phyloP scores from a whole-genome alignment of 2,113 vertebrate species.

The Romanogobio albipinnatus region DNA sequence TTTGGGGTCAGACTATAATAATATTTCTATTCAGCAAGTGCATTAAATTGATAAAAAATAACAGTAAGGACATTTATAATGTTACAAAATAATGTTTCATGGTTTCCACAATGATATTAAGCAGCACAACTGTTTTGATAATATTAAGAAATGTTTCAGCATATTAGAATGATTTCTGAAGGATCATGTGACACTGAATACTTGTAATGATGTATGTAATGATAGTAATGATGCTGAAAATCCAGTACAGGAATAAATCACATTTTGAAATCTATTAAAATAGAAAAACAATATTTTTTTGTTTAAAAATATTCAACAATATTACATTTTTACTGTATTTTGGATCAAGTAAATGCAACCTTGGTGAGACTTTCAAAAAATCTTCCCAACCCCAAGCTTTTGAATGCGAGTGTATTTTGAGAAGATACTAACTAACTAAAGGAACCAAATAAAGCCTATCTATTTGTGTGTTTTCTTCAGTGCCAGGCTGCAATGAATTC shows the following conservation, averaged over 20 bases:
- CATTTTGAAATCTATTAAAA: neutral
- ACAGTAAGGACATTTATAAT: neutral
- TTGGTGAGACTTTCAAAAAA: neutral
- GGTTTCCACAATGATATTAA: neutral
- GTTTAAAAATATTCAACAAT: neutral
- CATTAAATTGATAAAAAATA: too few relatives aligned
- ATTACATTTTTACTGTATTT: neutral
- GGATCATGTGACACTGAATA: neutral
- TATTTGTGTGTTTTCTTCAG: constrained; percentile 60
- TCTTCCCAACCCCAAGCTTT: too few relatives aligned
- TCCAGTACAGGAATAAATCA: neutral
- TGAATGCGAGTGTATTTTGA: neutral
- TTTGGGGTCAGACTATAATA: neutral
- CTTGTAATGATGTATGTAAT: neutral
- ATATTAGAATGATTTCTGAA: neutral
- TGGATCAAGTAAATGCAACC: neutral
- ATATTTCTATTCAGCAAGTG: neutral
- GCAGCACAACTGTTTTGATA: neutral
- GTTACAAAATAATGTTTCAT: neutral
- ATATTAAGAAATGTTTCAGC: neutral
- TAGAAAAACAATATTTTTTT: neutral
- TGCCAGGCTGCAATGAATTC: constrained; percentile 76
- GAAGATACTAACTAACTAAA: neutral
- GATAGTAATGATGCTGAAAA: neutral
- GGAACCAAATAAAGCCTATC: neutral